Evolutionary conservation across 2,888 invertebrate genomes (phyloP).

Genomic region (Branchinecta sandiegonensis): DNA sequence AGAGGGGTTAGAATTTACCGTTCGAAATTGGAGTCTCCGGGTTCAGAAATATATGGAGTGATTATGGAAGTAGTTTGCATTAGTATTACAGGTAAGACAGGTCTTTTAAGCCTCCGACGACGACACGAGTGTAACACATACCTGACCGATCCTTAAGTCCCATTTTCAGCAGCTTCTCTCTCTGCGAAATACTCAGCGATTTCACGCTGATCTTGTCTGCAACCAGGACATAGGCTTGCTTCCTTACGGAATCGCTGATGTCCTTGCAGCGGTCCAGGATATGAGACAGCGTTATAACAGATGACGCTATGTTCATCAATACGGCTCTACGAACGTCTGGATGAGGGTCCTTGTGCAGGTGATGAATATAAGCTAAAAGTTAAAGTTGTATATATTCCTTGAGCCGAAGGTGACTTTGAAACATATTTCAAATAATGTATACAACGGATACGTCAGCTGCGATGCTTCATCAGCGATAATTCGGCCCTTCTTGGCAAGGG

Average conservation of each 20-base stretch:
- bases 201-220: constrained; percentile 41
- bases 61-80: too few relatives aligned
- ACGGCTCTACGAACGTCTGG: constrained; percentile 55
- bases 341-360: constrained; percentile 57
- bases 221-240: constrained; percentile 41
- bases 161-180: constrained; percentile 44
- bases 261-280: constrained; percentile 60
- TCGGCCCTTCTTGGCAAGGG: too few relatives aligned
- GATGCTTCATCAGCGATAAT: too few relatives aligned
- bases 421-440: too few relatives aligned
- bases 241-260: constrained; percentile 58
- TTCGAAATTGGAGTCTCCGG: too few relatives aligned
- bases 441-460: too few relatives aligned
- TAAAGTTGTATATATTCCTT: too few relatives aligned
- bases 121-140: constrained; percentile 23
- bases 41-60: too few relatives aligned
- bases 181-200: constrained; percentile 48
- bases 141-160: constrained; percentile 49
- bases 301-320: constrained; percentile 56
- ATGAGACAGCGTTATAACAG: constrained; percentile 50
- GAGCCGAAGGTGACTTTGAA: too few relatives aligned
- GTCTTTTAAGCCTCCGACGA: too few relatives aligned
- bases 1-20: too few relatives aligned
- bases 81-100: too few relatives aligned
- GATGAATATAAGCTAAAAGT: constrained; percentile 45